phyloP scores from a whole-genome alignment of 2,888 invertebrate genomes.

The Dendrolimus houi region DNA sequence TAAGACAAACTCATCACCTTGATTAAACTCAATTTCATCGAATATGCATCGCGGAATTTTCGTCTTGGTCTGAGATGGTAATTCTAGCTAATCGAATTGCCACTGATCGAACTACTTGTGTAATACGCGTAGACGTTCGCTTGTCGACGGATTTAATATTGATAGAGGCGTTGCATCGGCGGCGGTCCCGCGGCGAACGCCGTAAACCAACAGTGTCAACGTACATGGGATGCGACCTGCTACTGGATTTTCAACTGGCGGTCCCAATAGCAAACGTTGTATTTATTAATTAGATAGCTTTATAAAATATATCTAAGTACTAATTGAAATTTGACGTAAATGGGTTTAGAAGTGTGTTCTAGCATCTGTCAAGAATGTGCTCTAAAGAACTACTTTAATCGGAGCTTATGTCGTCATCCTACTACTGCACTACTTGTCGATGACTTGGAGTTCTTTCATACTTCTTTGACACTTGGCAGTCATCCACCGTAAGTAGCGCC shows the following conservation, averaged over 20 bases:
- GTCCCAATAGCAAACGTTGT: conserved; percentile 8
- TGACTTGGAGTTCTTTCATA: too few relatives aligned
- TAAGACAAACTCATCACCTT: not conserved
- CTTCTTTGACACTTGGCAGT: too few relatives aligned
- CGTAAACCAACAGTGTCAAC: conserved; percentile 22
- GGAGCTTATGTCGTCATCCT: too few relatives aligned
- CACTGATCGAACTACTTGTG: conserved; percentile 40
- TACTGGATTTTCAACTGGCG: conserved; percentile 22
- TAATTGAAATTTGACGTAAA: too few relatives aligned
- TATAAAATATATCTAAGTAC: too few relatives aligned
- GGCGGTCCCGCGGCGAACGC: conserved; percentile 24
- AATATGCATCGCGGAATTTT: not conserved
- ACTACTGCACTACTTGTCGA: too few relatives aligned
- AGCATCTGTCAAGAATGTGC: too few relatives aligned
- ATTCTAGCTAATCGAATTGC: conserved; percentile 37
- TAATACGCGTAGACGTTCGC: conserved; percentile 35
- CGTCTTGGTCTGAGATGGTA: not conserved
- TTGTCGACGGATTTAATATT: conserved; percentile 53
- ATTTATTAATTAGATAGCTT: too few relatives aligned
- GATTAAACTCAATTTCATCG: not conserved
- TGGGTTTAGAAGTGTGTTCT: too few relatives aligned
- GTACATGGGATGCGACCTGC: conserved; percentile 17
- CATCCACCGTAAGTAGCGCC: too few relatives aligned
- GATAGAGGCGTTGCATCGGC: conserved; percentile 31
- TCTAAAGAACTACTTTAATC: too few relatives aligned